A percentile compares a stretch with the other conserved stretches of the same genome.
These are phyloP conservation scores for Tachycineta bicolor DNA, from an alignment of 2,113 vertebrate species.

Conservation along the genomic window DNA sequence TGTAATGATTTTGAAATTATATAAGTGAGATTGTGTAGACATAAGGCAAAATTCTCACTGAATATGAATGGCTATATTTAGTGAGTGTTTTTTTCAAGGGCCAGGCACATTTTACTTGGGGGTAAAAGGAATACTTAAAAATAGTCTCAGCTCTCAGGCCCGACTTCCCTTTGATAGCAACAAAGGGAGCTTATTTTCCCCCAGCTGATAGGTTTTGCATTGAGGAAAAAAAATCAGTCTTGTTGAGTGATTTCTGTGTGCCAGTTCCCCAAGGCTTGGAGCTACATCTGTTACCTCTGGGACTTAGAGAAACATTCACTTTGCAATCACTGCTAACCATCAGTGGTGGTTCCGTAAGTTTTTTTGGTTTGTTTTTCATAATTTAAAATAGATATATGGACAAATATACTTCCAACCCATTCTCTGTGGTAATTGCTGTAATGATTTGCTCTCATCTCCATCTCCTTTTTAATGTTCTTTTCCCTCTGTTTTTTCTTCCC, in stretches of 20 bases:
- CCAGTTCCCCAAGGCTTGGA: neutral
- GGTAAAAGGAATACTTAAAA: neutral
- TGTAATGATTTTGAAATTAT: neutral
- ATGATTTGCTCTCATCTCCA: neutral
- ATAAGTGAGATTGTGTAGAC: neutral
- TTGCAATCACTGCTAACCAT: neutral
- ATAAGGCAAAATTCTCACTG: slow-evolving; percentile 4
- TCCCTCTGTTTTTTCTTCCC: neutral
- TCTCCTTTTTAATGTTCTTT: neutral
- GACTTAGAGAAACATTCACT: neutral
- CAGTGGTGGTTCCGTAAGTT: neutral
- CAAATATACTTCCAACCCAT: neutral
- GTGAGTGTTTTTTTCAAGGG: neutral
- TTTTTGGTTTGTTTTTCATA: neutral
- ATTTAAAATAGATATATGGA: neutral
- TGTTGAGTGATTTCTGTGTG: neutral
- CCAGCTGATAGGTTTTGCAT: neutral
- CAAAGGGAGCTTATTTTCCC: neutral
- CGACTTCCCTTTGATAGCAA: slow-evolving; percentile 1
- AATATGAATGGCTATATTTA: neutral
- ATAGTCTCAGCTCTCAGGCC: neutral
- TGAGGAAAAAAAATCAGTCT: neutral
- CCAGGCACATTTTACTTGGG: neutral
- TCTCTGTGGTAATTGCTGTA: neutral
- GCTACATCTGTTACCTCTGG: neutral